Percentiles rank a stretch among this genome's conserved stretches.
Evolutionary conservation across 2,113 vertebrate species (phyloP).

Genomic region (Stegastes partitus): DNA sequence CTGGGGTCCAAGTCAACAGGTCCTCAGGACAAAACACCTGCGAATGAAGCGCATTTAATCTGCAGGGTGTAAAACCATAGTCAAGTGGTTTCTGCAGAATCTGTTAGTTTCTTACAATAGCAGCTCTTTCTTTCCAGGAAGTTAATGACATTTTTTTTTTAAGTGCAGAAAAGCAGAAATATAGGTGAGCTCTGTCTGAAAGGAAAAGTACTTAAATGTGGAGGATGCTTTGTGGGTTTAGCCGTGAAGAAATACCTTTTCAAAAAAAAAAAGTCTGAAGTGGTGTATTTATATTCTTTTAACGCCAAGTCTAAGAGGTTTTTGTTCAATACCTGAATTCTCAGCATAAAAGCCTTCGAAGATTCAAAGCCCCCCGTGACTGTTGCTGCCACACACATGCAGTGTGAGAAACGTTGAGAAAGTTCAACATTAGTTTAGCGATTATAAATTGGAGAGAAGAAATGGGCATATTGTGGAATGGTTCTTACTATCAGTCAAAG

Average conservation of each 20-base stretch:
- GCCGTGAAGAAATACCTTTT: not conserved
- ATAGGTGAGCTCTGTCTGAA: not conserved
- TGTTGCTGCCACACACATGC: not conserved
- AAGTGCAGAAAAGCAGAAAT: not conserved
- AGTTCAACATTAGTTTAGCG: slow-evolving; percentile 61
- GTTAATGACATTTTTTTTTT: not conserved
- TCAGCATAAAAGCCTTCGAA: not conserved
- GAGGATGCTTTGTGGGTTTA: not conserved
- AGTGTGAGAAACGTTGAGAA: slow-evolving; percentile 6
- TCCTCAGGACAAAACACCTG: not conserved
- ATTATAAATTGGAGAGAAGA: slow-evolving; percentile 44
- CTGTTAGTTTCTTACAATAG: not conserved
- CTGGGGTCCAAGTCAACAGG: not conserved
- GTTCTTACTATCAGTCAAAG: slow-evolving; percentile 63
- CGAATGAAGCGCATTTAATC: slow-evolving; percentile 3
- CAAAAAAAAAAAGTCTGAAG: slow-evolving; percentile 15
- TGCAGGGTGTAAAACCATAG: not conserved
- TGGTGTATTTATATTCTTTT: slow-evolving; percentile 8
- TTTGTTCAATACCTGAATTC: slow-evolving; percentile 25
- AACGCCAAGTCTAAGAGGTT: not conserved
- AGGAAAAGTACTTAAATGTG: no score
- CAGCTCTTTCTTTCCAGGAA: not conserved
- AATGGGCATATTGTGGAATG: slow-evolving; percentile 58
- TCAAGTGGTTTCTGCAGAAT: not conserved
- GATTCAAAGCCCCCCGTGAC: slow-evolving; percentile 23